Percentiles rank a stretch among this genome's conserved stretches.
phyloP scores from a whole-genome alignment of 2,797 vertebrate species.

The Falco naumanni region DNA sequence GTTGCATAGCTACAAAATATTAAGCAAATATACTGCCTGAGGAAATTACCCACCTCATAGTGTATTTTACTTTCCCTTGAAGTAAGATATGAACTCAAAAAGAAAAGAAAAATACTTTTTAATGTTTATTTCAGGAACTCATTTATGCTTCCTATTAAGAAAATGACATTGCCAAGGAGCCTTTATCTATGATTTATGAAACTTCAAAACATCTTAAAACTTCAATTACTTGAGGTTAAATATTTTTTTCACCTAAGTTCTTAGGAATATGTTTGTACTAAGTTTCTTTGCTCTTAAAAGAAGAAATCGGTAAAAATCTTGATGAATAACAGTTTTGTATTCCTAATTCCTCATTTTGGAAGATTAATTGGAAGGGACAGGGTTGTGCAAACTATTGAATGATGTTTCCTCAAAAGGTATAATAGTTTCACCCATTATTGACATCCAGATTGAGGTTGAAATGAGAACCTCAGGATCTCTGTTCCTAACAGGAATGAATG shows the following conservation, averaged over 20 bases:
- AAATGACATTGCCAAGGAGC: neutral
- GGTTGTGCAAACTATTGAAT: neutral
- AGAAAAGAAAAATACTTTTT: neutral
- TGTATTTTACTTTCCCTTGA: neutral
- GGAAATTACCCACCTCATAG: neutral
- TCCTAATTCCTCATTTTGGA: neutral
- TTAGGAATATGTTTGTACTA: neutral
- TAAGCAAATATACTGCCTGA: neutral
- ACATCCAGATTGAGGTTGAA: neutral
- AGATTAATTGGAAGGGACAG: neutral
- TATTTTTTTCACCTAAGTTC: neutral
- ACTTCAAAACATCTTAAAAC: neutral
- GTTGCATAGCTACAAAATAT: neutral
- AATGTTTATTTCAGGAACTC: neutral
- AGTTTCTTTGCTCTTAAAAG: neutral
- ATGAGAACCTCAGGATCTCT: neutral
- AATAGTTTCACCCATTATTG: neutral
- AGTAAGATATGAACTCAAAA: neutral
- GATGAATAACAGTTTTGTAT: neutral
- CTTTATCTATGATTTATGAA: neutral
- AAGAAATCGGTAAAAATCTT: neutral
- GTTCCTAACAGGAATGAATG: neutral
- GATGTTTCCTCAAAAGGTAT: neutral
- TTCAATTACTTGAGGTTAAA: neutral
- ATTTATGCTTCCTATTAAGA: neutral